Conservation (phyloP, 2,888 invertebrate genomes). For the Andrena praecox region DNA sequence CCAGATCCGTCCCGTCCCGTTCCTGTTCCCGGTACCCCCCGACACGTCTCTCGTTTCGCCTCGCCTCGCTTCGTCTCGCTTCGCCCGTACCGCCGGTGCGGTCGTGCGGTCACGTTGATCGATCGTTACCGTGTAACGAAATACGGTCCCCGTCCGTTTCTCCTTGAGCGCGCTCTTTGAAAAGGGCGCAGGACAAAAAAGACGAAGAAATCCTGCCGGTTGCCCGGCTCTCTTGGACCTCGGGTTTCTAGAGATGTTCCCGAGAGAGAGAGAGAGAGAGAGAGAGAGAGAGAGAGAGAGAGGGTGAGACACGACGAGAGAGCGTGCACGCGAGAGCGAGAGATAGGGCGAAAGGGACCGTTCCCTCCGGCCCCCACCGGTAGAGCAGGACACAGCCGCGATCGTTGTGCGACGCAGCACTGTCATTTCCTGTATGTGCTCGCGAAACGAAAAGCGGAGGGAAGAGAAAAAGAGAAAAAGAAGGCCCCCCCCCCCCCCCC, state of each 20-base stretch:
- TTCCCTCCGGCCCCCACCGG: conserved; percentile 8
- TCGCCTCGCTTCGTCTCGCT: conserved; percentile 42
- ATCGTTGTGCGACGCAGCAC: conserved; percentile 44
- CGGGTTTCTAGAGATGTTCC: conserved; percentile 64
- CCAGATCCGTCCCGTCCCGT: conserved; percentile 30
- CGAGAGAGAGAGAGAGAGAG: conserved; percentile 13
- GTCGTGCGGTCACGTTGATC: conserved; percentile 76
- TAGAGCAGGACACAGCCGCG: conserved; percentile 42
- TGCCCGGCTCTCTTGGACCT: conserved; percentile 55
- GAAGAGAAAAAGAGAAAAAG: conserved; percentile 10
- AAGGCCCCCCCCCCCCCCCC: background rate
- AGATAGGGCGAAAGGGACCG: conserved; percentile 29
- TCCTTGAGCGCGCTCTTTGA: conserved; percentile 75
- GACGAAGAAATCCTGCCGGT: conserved; percentile 58
- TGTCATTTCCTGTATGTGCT: conserved; percentile 58
- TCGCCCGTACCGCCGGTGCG: conserved; percentile 66
- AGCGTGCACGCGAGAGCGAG: background rate
- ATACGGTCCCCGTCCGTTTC: conserved; percentile 73
- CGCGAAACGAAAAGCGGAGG: conserved; percentile 39
- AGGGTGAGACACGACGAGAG: conserved; percentile 3
- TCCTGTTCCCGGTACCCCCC: conserved; percentile 28
- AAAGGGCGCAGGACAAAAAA: conserved; percentile 69
- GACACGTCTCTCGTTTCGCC: conserved; percentile 28
- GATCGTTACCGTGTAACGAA: conserved; percentile 76
- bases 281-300: conserved; percentile 18